phyloP scores from a whole-genome alignment of 2,888 invertebrate genomes.

The Venusia cambrica region DNA sequence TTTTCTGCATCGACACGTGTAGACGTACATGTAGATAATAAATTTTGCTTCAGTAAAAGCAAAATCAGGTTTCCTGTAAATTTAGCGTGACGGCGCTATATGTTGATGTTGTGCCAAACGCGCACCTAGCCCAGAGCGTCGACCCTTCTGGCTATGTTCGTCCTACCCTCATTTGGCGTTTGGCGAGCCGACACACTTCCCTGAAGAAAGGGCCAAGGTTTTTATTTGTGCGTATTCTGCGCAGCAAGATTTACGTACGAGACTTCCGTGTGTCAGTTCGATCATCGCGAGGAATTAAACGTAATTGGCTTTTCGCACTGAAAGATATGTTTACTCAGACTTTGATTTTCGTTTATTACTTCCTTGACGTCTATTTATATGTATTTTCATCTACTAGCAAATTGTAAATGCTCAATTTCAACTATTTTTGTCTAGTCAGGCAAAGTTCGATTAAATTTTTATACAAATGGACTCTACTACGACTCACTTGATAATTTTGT shows the following conservation, averaged over 20 bases:
- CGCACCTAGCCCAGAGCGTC: slow-evolving; percentile 29
- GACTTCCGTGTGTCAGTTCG: slow-evolving; percentile 23
- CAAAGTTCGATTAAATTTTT: too few species aligned
- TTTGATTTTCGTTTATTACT: background rate
- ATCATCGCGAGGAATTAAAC: slow-evolving; percentile 16
- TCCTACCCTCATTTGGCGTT: slow-evolving; percentile 36
- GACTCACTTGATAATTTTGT: too few species aligned
- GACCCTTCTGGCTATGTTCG: slow-evolving; percentile 28
- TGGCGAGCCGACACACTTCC: slow-evolving; percentile 29
- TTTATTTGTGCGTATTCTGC: slow-evolving; percentile 20
- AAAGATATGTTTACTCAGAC: slow-evolving; percentile 2
- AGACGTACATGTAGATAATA: too few species aligned
- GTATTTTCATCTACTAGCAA: too few species aligned
- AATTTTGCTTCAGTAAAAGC: too few species aligned
- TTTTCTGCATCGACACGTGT: too few species aligned
- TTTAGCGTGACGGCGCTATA: slow-evolving; percentile 9
- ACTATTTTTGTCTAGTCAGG: too few species aligned
- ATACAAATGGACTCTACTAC: too few species aligned
- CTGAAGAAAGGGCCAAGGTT: slow-evolving; percentile 30
- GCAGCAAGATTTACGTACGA: slow-evolving; percentile 6
- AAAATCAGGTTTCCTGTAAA: slow-evolving; percentile 5
- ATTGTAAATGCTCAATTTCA: too few species aligned
- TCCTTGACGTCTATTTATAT: too few species aligned
- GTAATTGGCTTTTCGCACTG: slow-evolving; percentile 11
- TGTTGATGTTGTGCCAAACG: slow-evolving; percentile 29